Percentiles rank a stretch among this genome's conserved stretches.
Conservation (phyloP, 1,140 invertebrate species). For the Venturia canescens region DNA sequence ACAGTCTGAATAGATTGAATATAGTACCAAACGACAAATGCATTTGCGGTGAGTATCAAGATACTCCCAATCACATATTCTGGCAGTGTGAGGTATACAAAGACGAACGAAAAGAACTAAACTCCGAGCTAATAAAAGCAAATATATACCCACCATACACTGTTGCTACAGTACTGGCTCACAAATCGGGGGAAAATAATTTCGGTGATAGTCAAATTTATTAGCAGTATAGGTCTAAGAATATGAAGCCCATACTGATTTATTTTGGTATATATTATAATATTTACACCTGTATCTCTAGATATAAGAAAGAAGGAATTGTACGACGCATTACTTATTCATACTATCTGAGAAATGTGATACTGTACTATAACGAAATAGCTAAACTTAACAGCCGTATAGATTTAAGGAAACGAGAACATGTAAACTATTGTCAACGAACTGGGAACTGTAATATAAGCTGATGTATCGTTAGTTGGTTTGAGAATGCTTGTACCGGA, state of each 20-base stretch:
- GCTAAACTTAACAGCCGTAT: no score
- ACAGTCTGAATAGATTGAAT: conserved; percentile 8
- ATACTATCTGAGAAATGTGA: no score
- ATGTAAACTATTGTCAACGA: neutral
- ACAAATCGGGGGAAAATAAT: neutral
- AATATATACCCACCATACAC: neutral
- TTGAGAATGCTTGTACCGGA: no score
- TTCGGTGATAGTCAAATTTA: neutral
- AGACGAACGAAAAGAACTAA: neutral
- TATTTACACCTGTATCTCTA: neutral
- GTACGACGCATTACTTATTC: no score
- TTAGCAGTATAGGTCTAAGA: neutral
- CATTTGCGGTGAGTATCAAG: neutral
- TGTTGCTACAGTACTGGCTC: neutral
- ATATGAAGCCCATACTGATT: neutral
- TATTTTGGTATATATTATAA: neutral
- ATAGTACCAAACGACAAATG: neutral
- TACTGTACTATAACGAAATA: no score
- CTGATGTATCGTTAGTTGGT: no score
- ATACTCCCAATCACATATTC: conserved; percentile 14
- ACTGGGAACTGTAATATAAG: no score
- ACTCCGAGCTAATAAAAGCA: neutral
- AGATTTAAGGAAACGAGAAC: neutral
- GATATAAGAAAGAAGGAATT: no score
- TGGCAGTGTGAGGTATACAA: neutral